Evolutionary conservation across 2,888 invertebrate genomes (phyloP).

Genomic region (Eupithecia dodoneata): DNA sequence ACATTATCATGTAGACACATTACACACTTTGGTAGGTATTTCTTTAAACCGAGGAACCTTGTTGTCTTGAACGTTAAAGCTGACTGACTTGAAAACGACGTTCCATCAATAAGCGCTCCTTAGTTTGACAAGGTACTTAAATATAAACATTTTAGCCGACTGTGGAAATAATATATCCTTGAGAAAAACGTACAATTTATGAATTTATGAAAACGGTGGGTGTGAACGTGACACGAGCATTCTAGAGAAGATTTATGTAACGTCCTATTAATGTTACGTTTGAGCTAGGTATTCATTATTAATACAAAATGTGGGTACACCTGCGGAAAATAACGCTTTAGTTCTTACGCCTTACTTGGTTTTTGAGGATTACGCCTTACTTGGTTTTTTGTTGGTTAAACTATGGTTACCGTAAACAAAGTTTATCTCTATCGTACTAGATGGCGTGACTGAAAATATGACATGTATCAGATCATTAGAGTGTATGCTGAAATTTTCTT

Average conservation of each 20-base stretch:
- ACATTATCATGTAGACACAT: too few relatives aligned
- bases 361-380: background rate
- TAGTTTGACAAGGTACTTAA: background rate
- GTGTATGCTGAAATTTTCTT: background rate
- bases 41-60: background rate
- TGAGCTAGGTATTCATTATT: background rate
- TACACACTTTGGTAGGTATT: too few relatives aligned
- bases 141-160: background rate
- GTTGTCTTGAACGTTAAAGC: background rate
- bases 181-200: slow-evolving; percentile 13
- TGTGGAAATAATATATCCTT: background rate
- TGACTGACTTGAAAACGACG: background rate
- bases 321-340: slow-evolving; percentile 1
- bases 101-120: background rate
- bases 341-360: background rate
- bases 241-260: slow-evolving; percentile 28
- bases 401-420: background rate
- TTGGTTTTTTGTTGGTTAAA: background rate
- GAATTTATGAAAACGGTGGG: slow-evolving; percentile 29
- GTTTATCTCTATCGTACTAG: background rate
- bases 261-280: slow-evolving; percentile 23
- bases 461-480: background rate
- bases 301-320: slow-evolving; percentile 4
- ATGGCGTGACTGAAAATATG: background rate
- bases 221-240: slow-evolving; percentile 27